A percentile compares a stretch with the other conserved stretches of the same genome.
These are phyloP conservation scores for Manis javanica DNA, from an alignment of 2,797 vertebrate genomes.

Conservation along the genomic window DNA sequence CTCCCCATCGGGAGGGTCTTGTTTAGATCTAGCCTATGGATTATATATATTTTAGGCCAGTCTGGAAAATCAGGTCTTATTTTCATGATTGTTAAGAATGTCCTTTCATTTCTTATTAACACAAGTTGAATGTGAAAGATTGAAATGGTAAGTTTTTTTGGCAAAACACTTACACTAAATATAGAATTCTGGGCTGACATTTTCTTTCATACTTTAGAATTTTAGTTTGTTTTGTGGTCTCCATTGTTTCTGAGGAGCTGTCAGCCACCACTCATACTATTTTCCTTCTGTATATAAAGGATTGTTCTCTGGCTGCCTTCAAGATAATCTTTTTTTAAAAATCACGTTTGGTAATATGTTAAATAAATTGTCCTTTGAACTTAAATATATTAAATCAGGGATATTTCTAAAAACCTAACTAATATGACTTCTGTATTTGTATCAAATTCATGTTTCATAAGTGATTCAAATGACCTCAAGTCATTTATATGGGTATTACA, in stretches of 20 bases:
- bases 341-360: not conserved
- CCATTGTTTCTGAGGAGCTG: slow-evolving; percentile 5
- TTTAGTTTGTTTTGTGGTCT: slow-evolving; percentile 11
- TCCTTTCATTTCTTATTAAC: slow-evolving; percentile 8
- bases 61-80: slow-evolving; percentile 36
- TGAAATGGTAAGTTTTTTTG: not conserved
- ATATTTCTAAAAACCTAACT: not conserved
- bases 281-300: not conserved
- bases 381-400: not conserved
- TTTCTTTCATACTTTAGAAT: slow-evolving; percentile 28
- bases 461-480: not conserved
- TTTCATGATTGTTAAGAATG: not conserved
- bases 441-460: not conserved
- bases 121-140: slow-evolving; percentile 12
- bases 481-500: not conserved
- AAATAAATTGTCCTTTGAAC: not conserved
- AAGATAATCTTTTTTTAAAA: not conserved
- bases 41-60: not conserved
- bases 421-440: not conserved
- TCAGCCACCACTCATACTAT: not conserved
- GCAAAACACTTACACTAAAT: slow-evolving; percentile 37
- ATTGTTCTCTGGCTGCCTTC: not conserved
- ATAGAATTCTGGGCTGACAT: slow-evolving; percentile 12
- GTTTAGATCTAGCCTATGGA: not conserved
- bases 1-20: not conserved